These are phyloP conservation scores for Novumbra hubbsi DNA, from an alignment of 2,797 vertebrate genomes.

Conservation along the genomic window DNA sequence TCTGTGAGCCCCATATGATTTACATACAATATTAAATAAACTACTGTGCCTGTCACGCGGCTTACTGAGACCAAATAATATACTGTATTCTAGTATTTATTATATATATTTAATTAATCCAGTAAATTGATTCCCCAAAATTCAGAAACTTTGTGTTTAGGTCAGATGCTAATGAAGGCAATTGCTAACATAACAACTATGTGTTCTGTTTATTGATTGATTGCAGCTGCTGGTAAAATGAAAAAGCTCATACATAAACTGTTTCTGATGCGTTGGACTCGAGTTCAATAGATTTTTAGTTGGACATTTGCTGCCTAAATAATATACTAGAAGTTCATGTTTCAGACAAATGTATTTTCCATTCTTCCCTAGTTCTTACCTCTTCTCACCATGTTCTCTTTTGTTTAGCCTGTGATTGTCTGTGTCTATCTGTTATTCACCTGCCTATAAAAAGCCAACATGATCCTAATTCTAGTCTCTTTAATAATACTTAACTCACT, in stretches of 20 bases:
- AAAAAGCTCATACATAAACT: not conserved
- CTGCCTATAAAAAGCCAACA: not conserved
- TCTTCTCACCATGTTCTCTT: not conserved
- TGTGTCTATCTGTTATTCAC: not conserved
- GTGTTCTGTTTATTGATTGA: not conserved
- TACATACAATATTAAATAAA: not conserved
- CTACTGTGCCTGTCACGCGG: not conserved
- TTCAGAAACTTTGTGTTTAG: not conserved
- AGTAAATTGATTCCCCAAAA: not conserved
- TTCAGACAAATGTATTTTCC: not conserved
- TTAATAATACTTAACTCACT: no score
- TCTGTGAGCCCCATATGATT: not conserved
- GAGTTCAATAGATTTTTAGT: not conserved
- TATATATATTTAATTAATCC: no score
- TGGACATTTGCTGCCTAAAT: not conserved
- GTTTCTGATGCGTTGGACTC: not conserved
- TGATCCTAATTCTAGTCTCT: no score
- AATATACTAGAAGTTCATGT: not conserved
- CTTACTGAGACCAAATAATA: not conserved
- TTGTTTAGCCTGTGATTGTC: not conserved
- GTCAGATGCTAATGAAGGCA: not conserved
- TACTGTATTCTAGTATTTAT: not conserved
- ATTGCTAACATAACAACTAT: not conserved
- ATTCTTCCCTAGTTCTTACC: not conserved
- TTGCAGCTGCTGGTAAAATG: not conserved